phyloP scores from a whole-genome alignment of 1,140 invertebrate genomes.

The Apis cerana region DNA sequence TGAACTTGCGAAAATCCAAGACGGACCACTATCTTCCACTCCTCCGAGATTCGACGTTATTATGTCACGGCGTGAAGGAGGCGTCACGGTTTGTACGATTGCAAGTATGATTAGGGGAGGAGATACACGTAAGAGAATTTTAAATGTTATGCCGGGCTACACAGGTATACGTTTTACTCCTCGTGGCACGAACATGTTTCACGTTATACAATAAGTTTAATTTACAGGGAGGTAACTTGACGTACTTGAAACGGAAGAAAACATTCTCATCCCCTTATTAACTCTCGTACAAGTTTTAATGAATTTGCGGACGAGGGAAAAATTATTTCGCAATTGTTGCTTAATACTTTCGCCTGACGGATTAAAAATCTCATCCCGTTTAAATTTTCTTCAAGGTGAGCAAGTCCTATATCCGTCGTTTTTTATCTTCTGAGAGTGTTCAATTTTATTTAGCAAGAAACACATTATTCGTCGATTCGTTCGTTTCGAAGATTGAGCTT shows the following conservation, averaged over 20 bases:
- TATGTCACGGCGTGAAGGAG: background rate
- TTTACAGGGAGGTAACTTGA: conserved; percentile 36
- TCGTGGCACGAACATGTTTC: conserved; percentile 3
- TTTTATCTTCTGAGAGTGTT: too few relatives aligned
- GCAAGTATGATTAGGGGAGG: conserved; percentile 35
- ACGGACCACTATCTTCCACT: background rate
- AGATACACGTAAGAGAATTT: conserved; percentile 44
- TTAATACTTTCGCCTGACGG: too few relatives aligned
- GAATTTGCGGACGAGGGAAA: background rate
- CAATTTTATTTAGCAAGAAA: too few relatives aligned
- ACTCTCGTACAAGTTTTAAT: background rate
- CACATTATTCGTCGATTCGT: too few relatives aligned
- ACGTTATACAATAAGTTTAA: conserved; percentile 26
- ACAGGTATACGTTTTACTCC: conserved; percentile 25
- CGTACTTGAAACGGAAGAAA: conserved; percentile 25
- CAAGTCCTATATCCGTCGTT: too few relatives aligned
- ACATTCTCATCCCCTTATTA: too few relatives aligned
- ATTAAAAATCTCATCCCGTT: background rate
- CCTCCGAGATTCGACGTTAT: conserved; percentile 12
- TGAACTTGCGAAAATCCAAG: conserved; percentile 18
- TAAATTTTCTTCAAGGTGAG: too few relatives aligned
- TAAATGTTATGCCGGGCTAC: conserved; percentile 32
- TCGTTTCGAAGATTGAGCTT: too few relatives aligned
- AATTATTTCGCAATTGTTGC: background rate
- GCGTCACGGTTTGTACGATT: background rate